Conservation (phyloP, 2,113 vertebrate genomes). For the Rattus norvegicus region GRCr8 NC_086037.1:63807001-63807500, state of each 20-base stretch:
- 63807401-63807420: not conserved
- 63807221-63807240: slow-evolving; percentile 15
- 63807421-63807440: not conserved
- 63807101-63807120: not conserved
- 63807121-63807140: not conserved
- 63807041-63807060: slow-evolving; percentile 12
- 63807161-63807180: too few relatives aligned
- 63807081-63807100: not conserved
- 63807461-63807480: not conserved
- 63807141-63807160: not conserved
- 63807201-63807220: not conserved
- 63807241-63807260: not conserved
- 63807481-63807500: not conserved
- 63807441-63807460: not conserved
- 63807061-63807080: slow-evolving; percentile 25
- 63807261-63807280: not conserved
- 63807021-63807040: not conserved
- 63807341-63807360: not conserved
- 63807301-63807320: not conserved
- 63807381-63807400: not conserved
- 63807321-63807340: not conserved
- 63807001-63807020: not conserved
- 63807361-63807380: not conserved
- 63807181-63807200: slow-evolving; percentile 12
- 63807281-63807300: not conserved